Evolutionary conservation across 2,113 vertebrate genomes (phyloP).

Genomic region (Anthoscopus minutus): DNA sequence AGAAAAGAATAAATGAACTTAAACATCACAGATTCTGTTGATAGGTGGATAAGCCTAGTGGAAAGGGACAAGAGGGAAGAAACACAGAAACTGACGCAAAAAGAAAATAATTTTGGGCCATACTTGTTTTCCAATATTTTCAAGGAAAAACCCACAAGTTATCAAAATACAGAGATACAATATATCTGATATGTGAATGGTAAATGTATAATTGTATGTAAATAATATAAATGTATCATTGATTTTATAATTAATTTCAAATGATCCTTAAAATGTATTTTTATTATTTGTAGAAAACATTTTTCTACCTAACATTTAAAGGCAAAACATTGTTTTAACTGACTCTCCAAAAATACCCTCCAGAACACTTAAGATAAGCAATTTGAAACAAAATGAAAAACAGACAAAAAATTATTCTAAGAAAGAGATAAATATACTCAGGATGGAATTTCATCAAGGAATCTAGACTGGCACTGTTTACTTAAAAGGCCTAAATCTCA

Average conservation of each 20-base stretch:
- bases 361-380: background rate
- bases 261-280: background rate
- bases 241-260: background rate
- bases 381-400: background rate
- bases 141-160: background rate
- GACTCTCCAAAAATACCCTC: accelerated
- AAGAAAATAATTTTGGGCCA: background rate
- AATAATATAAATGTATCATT: background rate
- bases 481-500: background rate
- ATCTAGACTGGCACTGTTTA: background rate
- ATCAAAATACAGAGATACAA: background rate
- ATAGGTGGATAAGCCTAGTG: background rate
- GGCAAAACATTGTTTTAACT: background rate
- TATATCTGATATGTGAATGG: background rate
- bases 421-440: background rate
- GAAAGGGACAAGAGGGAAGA: background rate
- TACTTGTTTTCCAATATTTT: background rate
- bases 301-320: background rate
- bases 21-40: background rate
- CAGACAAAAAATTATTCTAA: background rate
- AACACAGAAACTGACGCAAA: background rate
- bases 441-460: background rate
- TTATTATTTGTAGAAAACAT: background rate
- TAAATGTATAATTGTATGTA: background rate
- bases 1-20: background rate